Percentiles rank a stretch among this genome's conserved stretches.
phyloP scores from a whole-genome alignment of 1,140 invertebrate genomes.

The Sitobion miscanthi region DNA sequence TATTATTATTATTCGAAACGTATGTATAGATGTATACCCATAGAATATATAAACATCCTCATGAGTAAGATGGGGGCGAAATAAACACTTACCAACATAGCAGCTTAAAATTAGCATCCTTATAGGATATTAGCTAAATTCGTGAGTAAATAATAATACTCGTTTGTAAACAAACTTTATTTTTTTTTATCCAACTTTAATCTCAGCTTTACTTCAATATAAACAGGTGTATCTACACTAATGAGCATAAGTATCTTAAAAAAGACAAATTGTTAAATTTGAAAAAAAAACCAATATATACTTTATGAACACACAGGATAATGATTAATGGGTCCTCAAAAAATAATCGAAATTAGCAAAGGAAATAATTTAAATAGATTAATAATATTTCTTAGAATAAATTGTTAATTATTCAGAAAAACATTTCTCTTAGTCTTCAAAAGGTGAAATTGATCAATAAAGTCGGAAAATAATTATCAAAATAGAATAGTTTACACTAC shows the following conservation, averaged over 20 bases:
- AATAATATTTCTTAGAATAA: not conserved
- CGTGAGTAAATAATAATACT: not conserved
- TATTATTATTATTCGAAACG: not conserved
- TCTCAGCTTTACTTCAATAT: not conserved
- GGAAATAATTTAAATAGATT: not conserved
- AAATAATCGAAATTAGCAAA: not conserved
- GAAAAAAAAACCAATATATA: not conserved
- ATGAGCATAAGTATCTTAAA: not conserved
- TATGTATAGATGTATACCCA: no score
- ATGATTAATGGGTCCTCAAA: not conserved
- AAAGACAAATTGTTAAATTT: not conserved
- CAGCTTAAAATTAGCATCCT: not conserved
- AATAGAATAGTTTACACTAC: not conserved
- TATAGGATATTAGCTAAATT: not conserved
- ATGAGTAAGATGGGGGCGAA: not conserved
- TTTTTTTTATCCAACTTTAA: not conserved
- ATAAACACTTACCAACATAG: not conserved
- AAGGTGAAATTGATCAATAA: not conserved
- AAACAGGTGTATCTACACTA: not conserved
- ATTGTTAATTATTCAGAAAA: no score
- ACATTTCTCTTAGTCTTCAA: not conserved
- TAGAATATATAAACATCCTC: no score
- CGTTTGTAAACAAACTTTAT: not conserved
- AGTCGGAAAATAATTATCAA: not conserved
- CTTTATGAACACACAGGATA: not conserved